Conservation (phyloP, 1,140 invertebrate species). For the Zaprionus ghesquierei region DNA sequence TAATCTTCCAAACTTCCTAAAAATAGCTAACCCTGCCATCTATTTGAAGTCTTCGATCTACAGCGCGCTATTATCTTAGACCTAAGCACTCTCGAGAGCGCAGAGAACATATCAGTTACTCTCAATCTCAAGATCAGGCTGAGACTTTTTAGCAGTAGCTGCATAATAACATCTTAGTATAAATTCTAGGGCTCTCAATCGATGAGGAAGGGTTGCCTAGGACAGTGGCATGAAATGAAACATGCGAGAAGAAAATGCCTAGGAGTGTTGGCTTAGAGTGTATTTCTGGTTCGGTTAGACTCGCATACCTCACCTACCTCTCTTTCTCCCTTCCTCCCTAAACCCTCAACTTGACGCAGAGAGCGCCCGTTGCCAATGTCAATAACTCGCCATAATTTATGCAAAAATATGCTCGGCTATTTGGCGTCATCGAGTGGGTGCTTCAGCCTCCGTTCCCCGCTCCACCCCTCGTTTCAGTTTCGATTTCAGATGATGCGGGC, state of each 20-base stretch:
- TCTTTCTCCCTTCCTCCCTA: not conserved
- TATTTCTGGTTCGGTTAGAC: not conserved
- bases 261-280: not conserved
- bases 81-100: not conserved
- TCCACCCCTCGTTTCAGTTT: conserved; percentile 10
- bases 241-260: not conserved
- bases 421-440: conserved; percentile 66
- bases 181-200: not conserved
- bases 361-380: conserved; percentile 10
- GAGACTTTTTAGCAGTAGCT: conserved; percentile 11
- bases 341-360: not conserved
- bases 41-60: not conserved
- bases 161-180: not conserved
- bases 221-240: not conserved
- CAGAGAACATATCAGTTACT: conserved; percentile 8
- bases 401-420: conserved; percentile 58
- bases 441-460: not conserved
- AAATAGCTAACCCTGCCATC: too few relatives aligned
- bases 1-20: too few relatives aligned
- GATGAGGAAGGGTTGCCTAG: not conserved
- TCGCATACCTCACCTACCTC: not conserved
- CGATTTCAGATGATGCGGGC: conserved; percentile 64
- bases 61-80: not conserved
- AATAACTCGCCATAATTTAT: conserved; percentile 55
- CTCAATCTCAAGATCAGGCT: not conserved